phyloP scores from a whole-genome alignment of 1,140 invertebrate species.

The Caerostris darwini region DNA sequence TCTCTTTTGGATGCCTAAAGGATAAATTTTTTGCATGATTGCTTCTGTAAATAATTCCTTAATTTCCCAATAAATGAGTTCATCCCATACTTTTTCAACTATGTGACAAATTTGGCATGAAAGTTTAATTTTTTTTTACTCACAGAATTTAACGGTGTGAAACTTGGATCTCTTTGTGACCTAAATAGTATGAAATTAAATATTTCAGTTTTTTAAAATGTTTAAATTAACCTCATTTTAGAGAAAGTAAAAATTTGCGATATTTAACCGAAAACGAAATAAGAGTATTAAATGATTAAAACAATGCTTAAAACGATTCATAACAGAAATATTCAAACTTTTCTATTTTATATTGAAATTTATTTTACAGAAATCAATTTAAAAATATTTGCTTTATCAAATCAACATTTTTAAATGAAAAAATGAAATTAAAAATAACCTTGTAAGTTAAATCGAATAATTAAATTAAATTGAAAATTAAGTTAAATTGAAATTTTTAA shows the following conservation, averaged over 20 bases:
- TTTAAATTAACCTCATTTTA: background rate
- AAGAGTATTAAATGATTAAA: too few species aligned
- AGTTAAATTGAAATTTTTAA: too few species aligned
- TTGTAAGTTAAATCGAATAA: too few species aligned
- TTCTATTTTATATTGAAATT: too few species aligned
- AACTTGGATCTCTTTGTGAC: background rate
- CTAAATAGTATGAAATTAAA: background rate
- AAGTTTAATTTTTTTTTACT: background rate
- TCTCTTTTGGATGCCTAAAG: slow-evolving; percentile 6
- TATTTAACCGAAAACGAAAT: background rate
- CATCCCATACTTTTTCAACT: background rate
- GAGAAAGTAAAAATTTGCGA: background rate
- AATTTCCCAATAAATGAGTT: background rate
- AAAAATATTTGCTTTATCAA: too few species aligned
- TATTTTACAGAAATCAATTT: too few species aligned
- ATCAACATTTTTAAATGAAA: too few species aligned
- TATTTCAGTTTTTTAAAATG: background rate
- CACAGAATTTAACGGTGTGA: background rate
- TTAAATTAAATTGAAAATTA: too few species aligned
- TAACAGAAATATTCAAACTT: too few species aligned
- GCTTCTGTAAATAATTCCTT: background rate
- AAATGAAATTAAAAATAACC: too few species aligned
- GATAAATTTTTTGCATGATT: background rate
- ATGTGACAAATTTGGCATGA: background rate
- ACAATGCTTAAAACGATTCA: too few species aligned